Percentiles rank a stretch among this genome's conserved stretches.
These are phyloP conservation scores for Spinus olivaceus DNA, from an alignment of 2,797 vertebrate species.

Conservation along the genomic window DNA sequence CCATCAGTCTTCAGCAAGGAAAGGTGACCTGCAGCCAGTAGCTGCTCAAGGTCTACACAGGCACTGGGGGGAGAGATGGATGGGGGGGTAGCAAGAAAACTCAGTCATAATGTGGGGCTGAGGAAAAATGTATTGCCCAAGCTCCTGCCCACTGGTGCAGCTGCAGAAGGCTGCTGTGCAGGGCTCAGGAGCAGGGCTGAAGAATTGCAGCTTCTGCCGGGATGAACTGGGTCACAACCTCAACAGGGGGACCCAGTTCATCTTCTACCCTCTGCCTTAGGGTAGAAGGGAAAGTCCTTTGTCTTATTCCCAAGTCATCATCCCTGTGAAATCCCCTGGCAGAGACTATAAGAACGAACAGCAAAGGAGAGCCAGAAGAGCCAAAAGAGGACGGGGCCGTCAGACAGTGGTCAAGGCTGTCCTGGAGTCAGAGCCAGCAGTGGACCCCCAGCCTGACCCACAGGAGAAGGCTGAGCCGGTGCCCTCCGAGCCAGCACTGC, in stretches of 20 bases:
- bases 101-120: fast-evolving
- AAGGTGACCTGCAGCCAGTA: not conserved
- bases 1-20: not conserved
- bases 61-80: fast-evolving
- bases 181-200: not conserved
- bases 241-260: fast-evolving
- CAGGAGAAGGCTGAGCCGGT: not conserved
- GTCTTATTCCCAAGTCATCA: not conserved
- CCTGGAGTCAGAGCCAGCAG: not conserved
- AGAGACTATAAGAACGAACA: constrained; percentile 74
- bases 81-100: not conserved
- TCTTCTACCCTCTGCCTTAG: too few relatives aligned
- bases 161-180: fast-evolving
- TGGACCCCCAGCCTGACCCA: not conserved
- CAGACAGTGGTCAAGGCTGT: constrained; percentile 2
- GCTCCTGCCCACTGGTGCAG: fast-evolving
- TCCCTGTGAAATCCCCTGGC: not conserved
- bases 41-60: not conserved
- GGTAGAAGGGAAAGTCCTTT: not conserved
- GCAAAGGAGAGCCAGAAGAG: constrained; percentile 57
- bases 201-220: not conserved
- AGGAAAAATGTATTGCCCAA: not conserved
- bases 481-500: not conserved
- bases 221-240: not conserved
- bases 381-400: constrained; percentile 55